Evolutionary conservation across 2,113 vertebrate genomes (phyloP), one percentile per base, ranked within the genome.

Genomic region (Panthera tigris): DNA sequence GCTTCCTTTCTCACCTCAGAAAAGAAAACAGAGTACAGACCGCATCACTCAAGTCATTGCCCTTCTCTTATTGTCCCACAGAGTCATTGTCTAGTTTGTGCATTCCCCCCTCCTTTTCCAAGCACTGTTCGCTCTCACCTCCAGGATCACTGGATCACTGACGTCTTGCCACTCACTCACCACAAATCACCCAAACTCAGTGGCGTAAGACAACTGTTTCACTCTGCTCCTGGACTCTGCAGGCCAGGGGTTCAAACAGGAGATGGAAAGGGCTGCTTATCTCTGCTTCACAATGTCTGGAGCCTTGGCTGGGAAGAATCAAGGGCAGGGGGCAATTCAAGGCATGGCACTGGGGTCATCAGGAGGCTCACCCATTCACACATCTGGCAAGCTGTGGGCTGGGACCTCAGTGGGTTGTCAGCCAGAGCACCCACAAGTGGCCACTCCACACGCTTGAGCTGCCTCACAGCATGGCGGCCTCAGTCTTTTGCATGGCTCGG

Each of bases 101-200:
- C 1, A 1, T 48, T 41, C 45, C 1, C 45, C 48, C 61, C 48
- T 41, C n/a, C 69, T 74, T 88, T 83, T 66, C 13, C 73, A 29
- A n/a, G 83, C 12, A 33, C 6, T 1, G 0, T 4, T 78, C 63
- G 6, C 7, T n/a, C 39, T 31, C 9, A 2, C 3, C 25, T 50
- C 31, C 12, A 1, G 18, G 61, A 31, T 57, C 52, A 23, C 0
- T 31, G 39, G 21, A 18, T 21, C 8, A 0, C 12, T 36, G 8
- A n/a, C 21, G 48, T 10, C 74, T 39, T 19, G 39, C 25, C 6
- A 14, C 21, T 84, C 63, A 52, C 61, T 63, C 61, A 50, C 50
- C 52, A 27, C 7, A 63, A n/a, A 61, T 21, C 23, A 7, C 12
- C 66, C 18, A 15, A 12, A 68, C 4, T 45, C 1, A 4, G 1